A percentile compares a stretch with the other conserved stretches of the same genome.
Evolutionary conservation across 2,113 vertebrate genomes (phyloP).

Genomic region (Gavialis gangeticus): DNA sequence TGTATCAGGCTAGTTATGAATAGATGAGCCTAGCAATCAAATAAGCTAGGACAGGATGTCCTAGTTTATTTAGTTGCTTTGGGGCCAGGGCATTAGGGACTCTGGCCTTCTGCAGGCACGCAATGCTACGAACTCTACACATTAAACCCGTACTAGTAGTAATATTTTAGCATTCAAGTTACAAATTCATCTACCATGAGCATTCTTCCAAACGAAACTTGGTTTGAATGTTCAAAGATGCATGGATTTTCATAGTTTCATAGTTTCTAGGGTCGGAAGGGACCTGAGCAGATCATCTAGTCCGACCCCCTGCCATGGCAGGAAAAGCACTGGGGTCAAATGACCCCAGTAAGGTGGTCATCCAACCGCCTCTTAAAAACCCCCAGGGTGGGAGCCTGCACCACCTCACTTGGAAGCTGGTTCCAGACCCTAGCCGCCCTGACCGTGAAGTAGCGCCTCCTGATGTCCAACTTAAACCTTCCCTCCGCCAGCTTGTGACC

Average conservation of each 20-base stretch:
- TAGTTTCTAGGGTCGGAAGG: too few species aligned
- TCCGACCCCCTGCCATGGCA: too few species aligned
- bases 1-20: fast-evolving
- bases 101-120: background rate
- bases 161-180: background rate
- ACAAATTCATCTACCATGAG: background rate
- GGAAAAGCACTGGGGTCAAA: too few species aligned
- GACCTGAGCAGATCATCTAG: too few species aligned
- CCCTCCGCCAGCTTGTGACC: too few species aligned
- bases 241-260: background rate
- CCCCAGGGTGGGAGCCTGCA: too few species aligned
- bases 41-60: background rate
- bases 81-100: background rate
- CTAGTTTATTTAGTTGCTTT: background rate
- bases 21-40: background rate
- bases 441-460: too few species aligned
- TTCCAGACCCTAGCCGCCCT: too few species aligned
- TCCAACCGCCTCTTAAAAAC: too few species aligned
- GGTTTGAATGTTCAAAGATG: background rate
- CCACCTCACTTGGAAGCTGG: too few species aligned
- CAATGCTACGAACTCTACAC: background rate
- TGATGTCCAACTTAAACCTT: too few species aligned
- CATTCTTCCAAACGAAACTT: background rate
- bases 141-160: background rate
- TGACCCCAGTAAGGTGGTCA: too few species aligned